Base-by-base conservation (phyloP, 2,888 invertebrate genomes). In the Ischnus inquisitorius region DNA sequence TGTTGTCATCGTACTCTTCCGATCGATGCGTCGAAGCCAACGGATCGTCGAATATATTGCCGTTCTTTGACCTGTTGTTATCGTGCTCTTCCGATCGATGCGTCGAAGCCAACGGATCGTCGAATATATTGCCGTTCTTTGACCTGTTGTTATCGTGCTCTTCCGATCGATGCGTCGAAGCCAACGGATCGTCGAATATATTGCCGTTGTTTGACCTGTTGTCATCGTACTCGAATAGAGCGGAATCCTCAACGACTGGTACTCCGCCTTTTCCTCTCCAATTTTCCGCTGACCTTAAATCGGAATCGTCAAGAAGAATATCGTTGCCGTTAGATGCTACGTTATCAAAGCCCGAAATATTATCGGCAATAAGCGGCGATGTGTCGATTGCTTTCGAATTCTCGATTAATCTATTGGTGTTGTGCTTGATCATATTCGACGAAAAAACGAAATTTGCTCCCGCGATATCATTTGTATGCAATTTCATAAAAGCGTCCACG, bases 401-500 rank as follows among this genome's bases (percentile, higher is more conserved):
- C 6, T 28, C 14, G 22, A 25, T 22, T 4, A 25, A n/a, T 3
- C 60, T 22, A 16, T 60, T 28, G 4, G 10, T 19, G 25, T 62
- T 62, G 28, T 28, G 60, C 1, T 12, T 5, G 16, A 74, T 57
- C 12, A 67, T 25, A 8, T 71, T 72, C 3, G 54, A 41, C 22
- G 22, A 16, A 8, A 79, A 67, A 3, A 67, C n/a, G 28, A 16
- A 41, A 6, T 54, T 48, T 1, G 57, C 46, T 34, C 65, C 79
- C 1, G 8, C 19, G n/a, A 72, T 67, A 16, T 74, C 72, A 0
- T 10, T 34, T 1, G 25, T n/a, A 14, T 74, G 74, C 5, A 22
- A 0, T 46, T 16, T 79, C 2, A 74, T 1, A 34, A 79, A 74
- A 34, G 46, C 74, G 46, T 79, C 79, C 6, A 43, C 60, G 2